A percentile compares a stretch with the other conserved stretches of the same genome.
Evolutionary conservation across 2,797 vertebrate species (phyloP).

Genomic region (Eremophila alpestris): DNA sequence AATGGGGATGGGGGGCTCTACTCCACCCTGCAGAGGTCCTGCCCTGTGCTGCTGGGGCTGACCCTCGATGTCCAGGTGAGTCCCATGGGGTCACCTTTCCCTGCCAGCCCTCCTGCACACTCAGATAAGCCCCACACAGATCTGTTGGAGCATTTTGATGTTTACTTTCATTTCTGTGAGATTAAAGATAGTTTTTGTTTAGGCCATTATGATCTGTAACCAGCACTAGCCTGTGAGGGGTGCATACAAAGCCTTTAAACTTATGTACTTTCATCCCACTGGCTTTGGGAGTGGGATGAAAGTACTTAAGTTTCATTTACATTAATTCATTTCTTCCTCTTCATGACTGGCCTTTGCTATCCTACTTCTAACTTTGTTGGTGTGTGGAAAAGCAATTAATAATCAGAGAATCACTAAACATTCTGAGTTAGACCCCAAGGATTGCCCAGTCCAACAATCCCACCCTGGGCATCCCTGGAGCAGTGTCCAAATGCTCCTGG

Average conservation of each 20-base stretch:
- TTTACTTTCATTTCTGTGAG: not conserved
- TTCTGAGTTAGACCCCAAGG: not conserved
- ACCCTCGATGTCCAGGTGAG: too few species aligned
- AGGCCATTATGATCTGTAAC: not conserved
- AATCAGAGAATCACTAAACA: not conserved
- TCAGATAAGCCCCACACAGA: not conserved
- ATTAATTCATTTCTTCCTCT: not conserved
- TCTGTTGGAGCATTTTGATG: not conserved
- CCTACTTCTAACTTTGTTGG: not conserved
- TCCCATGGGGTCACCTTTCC: not conserved
- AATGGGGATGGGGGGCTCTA: not conserved
- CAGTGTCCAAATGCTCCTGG: not conserved
- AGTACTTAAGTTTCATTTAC: too few species aligned
- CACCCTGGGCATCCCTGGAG: not conserved
- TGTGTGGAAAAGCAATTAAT: not conserved
- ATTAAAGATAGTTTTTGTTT: not conserved
- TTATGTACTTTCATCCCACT: fast-evolving
- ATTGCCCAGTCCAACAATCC: not conserved
- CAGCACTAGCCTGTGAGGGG: not conserved
- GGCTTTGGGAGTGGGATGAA: not conserved
- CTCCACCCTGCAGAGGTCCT: not conserved
- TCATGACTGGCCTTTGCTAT: not conserved
- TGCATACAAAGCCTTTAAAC: not conserved
- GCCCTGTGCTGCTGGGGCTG: not conserved
- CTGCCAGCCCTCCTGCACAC: not conserved